Evolutionary conservation across 2,113 vertebrate genomes (phyloP).

Genomic region (Brachirus orientalis): DNA sequence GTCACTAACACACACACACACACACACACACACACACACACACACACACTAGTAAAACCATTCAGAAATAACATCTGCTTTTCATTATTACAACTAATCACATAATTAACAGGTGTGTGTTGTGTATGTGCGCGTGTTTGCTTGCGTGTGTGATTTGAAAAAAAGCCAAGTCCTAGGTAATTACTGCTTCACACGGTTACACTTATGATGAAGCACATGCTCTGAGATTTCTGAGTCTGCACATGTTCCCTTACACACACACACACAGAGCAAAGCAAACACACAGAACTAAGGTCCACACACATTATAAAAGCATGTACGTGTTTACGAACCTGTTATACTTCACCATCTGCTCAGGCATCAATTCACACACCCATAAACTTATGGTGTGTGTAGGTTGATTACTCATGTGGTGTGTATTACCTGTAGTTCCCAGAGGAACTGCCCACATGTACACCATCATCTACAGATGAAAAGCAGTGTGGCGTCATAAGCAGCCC

Average conservation of each 20-base stretch:
- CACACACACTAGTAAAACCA: constrained; percentile 11
- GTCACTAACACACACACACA: not conserved
- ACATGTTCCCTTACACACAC: constrained; percentile 5
- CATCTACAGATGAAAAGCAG: constrained; percentile 34
- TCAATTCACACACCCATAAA: constrained; percentile 15
- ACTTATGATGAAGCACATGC: constrained; percentile 40
- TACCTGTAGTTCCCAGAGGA: constrained; percentile 53
- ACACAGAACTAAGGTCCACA: not conserved
- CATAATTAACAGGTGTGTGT: constrained; percentile 39
- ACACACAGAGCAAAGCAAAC: constrained; percentile 8
- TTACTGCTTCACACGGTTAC: constrained; percentile 43
- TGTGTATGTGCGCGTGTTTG: constrained; percentile 5
- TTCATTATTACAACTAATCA: constrained; percentile 59
- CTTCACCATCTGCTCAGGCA: constrained; percentile 35
- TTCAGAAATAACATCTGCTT: constrained; percentile 65
- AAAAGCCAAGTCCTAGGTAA: constrained; percentile 52
- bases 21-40: constrained; percentile 22
- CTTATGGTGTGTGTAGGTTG: constrained; percentile 15
- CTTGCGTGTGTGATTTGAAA: constrained; percentile 36
- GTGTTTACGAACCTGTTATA: not conserved
- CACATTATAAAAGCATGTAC: constrained; percentile 4
- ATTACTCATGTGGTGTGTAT: constrained; percentile 67
- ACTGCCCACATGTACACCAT: constrained; percentile 41
- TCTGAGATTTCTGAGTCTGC: constrained; percentile 34
- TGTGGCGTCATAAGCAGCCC: constrained; percentile 11